Percentiles rank a stretch among this genome's conserved stretches.
Conservation (phyloP, 2,113 vertebrate genomes). For the Takifugu bimaculatus region DNA sequence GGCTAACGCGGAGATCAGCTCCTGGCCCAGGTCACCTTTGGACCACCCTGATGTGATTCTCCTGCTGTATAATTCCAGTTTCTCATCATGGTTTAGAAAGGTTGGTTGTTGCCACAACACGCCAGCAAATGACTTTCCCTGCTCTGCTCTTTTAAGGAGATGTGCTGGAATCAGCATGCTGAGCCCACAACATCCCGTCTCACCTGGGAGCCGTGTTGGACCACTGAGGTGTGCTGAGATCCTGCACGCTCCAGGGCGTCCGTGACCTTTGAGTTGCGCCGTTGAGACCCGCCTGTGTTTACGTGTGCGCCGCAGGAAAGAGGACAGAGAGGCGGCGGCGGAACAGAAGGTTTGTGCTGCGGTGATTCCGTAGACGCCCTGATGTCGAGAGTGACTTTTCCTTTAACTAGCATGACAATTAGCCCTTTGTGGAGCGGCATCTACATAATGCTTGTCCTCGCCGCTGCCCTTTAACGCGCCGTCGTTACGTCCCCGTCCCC, state of each 20-base stretch:
- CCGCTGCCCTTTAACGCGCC: constrained; percentile 34
- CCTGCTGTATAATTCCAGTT: too few species aligned
- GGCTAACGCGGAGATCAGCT: too few species aligned
- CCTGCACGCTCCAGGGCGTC: constrained; percentile 57
- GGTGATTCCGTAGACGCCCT: constrained; percentile 51
- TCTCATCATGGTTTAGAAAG: constrained; percentile 10
- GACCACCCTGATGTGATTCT: too few species aligned
- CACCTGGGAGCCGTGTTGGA: constrained; percentile 67
- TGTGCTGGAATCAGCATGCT: constrained; percentile 66
- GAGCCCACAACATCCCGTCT: constrained; percentile 62
- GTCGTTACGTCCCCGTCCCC: constrained; percentile 34
- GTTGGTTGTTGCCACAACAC: constrained; percentile 19
- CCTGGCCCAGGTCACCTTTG: too few species aligned
- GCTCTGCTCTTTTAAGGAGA: constrained; percentile 51
- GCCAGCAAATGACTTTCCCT: constrained; percentile 53
- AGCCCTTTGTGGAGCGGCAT: constrained; percentile 8
- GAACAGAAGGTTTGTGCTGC: constrained; percentile 36
- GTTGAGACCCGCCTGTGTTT: constrained; percentile 22
- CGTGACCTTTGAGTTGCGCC: constrained; percentile 63
- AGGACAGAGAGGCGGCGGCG: constrained; percentile 14
- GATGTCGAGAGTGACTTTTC: constrained; percentile 45
- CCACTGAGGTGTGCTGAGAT: constrained; percentile 66
- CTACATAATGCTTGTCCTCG: constrained; percentile 30
- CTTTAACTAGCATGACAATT: constrained; percentile 38
- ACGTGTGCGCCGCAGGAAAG: neutral